Evolutionary conservation across 2,888 invertebrate species (phyloP).

Genomic region (Galeruca laticollis): DNA sequence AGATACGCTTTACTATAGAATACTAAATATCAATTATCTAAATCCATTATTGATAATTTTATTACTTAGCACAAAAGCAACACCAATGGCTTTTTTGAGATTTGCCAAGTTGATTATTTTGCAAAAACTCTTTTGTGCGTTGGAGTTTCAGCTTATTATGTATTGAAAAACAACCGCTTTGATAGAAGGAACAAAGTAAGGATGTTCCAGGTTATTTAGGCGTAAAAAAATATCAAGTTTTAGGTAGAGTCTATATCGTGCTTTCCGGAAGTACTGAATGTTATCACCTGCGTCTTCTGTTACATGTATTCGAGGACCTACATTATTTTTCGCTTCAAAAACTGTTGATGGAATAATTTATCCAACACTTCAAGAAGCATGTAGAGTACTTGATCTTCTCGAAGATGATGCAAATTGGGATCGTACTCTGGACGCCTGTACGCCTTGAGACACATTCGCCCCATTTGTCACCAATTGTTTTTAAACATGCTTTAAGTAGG

Average conservation of each 20-base stretch:
- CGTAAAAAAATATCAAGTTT: background rate
- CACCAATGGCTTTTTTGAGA: background rate
- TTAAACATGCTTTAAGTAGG: too few species aligned
- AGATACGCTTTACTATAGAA: too few species aligned
- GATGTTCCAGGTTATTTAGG: background rate
- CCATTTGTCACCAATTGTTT: too few species aligned
- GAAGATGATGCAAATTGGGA: too few species aligned
- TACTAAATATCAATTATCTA: too few species aligned
- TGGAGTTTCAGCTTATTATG: background rate
- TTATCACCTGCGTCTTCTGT: background rate
- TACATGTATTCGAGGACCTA: background rate
- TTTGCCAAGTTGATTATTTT: background rate
- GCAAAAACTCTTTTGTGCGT: background rate
- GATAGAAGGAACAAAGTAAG: background rate
- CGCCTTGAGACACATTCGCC: too few species aligned
- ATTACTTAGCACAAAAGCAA: too few species aligned
- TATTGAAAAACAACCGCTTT: background rate
- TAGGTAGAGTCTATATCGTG: too few species aligned
- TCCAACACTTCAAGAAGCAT: background rate
- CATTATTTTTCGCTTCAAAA: background rate
- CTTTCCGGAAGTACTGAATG: too few species aligned
- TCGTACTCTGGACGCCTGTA: too few species aligned
- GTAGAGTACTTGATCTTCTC: too few species aligned
- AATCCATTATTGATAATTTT: too few species aligned
- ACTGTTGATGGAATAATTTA: background rate